A percentile compares a stretch with the other conserved stretches of the same genome.
These are phyloP conservation scores for Creontiades dilutus DNA, from an alignment of 2,888 invertebrate species.

Conservation along the genomic window DNA sequence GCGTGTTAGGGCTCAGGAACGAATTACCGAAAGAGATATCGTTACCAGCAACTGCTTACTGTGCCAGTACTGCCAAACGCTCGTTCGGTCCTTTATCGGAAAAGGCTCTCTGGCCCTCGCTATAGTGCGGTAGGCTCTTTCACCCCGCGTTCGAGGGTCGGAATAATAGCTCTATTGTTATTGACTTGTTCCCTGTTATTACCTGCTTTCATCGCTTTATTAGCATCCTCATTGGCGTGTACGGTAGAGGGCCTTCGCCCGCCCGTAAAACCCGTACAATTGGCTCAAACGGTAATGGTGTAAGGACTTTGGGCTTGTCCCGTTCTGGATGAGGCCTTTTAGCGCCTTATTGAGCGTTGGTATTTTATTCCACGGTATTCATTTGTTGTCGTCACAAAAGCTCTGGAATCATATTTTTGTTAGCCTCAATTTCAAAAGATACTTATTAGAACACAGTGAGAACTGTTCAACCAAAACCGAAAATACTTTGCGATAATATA, in stretches of 20 bases:
- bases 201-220: constrained; percentile 62
- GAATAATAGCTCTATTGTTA: constrained; percentile 57
- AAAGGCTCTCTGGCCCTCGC: background rate
- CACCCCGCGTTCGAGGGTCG: constrained; percentile 35
- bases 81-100: background rate
- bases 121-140: constrained; percentile 6
- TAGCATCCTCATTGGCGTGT: constrained; percentile 42
- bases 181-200: constrained; percentile 60
- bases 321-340: no score
- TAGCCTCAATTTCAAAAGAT: no score
- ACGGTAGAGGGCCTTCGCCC: background rate
- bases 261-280: constrained; percentile 48
- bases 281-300: constrained; percentile 41
- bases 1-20: background rate
- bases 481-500: no score
- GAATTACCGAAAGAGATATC: background rate
- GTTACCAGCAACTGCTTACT: background rate
- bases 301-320: no score
- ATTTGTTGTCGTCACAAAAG: background rate
- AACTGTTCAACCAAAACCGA: no score
- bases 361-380: background rate
- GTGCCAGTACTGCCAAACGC: background rate
- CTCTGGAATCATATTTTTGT: no score
- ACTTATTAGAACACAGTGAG: no score
- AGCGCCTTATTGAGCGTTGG: background rate